Evolutionary conservation across 2,797 vertebrate genomes (phyloP), one percentile per base, ranked within the genome.

Genomic region (Thripadectes ignobilis): DNA sequence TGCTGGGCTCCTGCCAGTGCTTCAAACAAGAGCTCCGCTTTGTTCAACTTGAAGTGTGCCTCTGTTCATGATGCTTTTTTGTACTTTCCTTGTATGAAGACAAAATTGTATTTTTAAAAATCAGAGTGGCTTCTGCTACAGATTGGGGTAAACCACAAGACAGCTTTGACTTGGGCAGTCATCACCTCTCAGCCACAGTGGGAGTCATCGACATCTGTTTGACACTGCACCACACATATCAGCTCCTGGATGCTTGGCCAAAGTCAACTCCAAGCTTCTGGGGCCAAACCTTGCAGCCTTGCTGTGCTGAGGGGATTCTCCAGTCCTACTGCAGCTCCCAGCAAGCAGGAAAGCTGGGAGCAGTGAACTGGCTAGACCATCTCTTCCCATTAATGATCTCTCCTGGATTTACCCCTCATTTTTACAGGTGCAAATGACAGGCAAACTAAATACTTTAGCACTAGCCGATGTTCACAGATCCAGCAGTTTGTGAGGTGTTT

Each of bases 1-100:
- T 48, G 61, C 46, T 94, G 68, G 79, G 39, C 23, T 85, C 58
- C 51, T 85, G 89, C 79, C 71, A 89, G 71, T 34, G 38, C 79
- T 94, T 88, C 79, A 91, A 24, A 94, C 34, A 84, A 74, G 73
- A 80, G 46, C 36, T 85, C 38, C 67, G 36, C 89, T 93, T 81
- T 92, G 59, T 89, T 95, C 32, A 54, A 67, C 69, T 61, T 30
- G 1, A 91, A 66, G 74, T 14, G 16, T 75, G 45, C 69, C 48
- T 78, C 81, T 69, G 34, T 81, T 82, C 13, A 1, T 66, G 43
- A 82, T 77, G 66, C 19, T 66, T 89, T 92, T 83, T 75, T 51
- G 39, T 61, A 26, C 66, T 88, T 87, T 36, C 29, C 82, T 81
- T 89, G 39, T 61, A 55, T 49, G 69, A 52, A 88, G 79, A 49